Conservation (phyloP, 2,113 vertebrate species). For the Paradoxurus hermaphroditus region DNA sequence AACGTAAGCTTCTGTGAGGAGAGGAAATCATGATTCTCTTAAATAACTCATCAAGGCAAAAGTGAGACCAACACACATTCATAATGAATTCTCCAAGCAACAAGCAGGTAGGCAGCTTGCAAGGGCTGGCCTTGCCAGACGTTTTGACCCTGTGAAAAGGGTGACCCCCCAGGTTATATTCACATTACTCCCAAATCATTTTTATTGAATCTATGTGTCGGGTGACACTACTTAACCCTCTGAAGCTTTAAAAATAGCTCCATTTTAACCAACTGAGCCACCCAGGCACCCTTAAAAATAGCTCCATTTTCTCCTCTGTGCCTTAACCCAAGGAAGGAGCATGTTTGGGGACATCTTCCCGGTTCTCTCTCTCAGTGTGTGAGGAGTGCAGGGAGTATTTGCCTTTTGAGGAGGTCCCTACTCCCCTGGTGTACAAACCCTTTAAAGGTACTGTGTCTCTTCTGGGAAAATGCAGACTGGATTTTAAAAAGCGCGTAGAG, state of each 20-base stretch:
- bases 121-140: neutral
- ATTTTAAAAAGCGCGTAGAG: too few relatives aligned
- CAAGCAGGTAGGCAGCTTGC: too few relatives aligned
- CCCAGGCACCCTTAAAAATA: too few relatives aligned
- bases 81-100: neutral
- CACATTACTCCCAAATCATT: neutral
- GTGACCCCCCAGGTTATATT: rapidly evolving
- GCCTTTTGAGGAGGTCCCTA: neutral
- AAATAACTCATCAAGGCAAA: neutral
- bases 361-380: too few relatives aligned
- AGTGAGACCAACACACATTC: neutral
- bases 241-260: neutral
- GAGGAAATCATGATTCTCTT: too few relatives aligned
- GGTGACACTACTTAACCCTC: neutral
- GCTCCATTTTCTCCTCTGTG: neutral
- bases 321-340: neutral
- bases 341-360: neutral
- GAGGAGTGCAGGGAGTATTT: neutral
- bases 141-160: neutral
- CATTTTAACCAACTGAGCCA: too few relatives aligned
- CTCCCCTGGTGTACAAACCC: neutral
- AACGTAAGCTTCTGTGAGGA: neutral
- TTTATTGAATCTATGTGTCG: neutral
- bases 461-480: neutral
- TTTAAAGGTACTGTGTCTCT: neutral